A percentile compares a stretch with the other conserved stretches of the same genome.
Evolutionary conservation across 1,140 invertebrate genomes (phyloP).

Genomic region (Oncopodura yosiiana): DNA sequence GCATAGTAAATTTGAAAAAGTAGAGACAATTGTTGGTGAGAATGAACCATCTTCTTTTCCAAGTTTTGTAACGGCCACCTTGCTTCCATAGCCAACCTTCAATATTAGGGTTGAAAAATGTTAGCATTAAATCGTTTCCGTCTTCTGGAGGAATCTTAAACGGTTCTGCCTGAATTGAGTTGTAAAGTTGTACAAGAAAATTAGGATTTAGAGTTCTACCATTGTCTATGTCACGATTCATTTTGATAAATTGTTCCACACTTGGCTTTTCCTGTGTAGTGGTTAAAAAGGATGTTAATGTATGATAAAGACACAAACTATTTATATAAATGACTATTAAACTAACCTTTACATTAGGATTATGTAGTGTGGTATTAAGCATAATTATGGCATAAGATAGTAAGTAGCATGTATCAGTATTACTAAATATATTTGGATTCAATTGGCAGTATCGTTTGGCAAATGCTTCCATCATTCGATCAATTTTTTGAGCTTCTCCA

Average conservation of each 20-base stretch:
- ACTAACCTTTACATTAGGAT: conserved; percentile 48
- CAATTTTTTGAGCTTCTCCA: conserved; percentile 55
- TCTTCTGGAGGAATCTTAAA: conserved; percentile 96
- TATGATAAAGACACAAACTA: background rate
- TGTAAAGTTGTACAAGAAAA: conserved; percentile 57
- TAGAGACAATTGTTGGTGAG: conserved; percentile 98
- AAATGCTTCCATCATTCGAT: conserved; percentile 56
- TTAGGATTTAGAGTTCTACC: conserved; percentile 17
- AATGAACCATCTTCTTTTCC: conserved; percentile 98
- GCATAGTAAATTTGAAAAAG: conserved; percentile 67
- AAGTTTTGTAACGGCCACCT: conserved; percentile 82
- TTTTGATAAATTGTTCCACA: conserved; percentile 29
- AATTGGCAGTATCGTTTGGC: conserved; percentile 49
- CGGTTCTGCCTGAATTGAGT: conserved; percentile 96
- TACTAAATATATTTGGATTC: conserved; percentile 47
- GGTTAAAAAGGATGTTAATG: background rate
- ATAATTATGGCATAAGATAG: conserved; percentile 54
- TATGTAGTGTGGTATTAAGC: conserved; percentile 54
- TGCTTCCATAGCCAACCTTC: conserved; percentile 51
- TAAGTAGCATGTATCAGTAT: conserved; percentile 51
- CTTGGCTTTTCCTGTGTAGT: conserved; percentile 27
- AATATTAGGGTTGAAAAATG: conserved; percentile 98
- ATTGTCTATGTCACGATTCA: conserved; percentile 30
- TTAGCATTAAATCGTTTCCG: conserved; percentile 98
- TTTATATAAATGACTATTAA: conserved; percentile 2